Conservation (phyloP, 2,888 invertebrate species). For the Leptopilina syphax region DNA sequence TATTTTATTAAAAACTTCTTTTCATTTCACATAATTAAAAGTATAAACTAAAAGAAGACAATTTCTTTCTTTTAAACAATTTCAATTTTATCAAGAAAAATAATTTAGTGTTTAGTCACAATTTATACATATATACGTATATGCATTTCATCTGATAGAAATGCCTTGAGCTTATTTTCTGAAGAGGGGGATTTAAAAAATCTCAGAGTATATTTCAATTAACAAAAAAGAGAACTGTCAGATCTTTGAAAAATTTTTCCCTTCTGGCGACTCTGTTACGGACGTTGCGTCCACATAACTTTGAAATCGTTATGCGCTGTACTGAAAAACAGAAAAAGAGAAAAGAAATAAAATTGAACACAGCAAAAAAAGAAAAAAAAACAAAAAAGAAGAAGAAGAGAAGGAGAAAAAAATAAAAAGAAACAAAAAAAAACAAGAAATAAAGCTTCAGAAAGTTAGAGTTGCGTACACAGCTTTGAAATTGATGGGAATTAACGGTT, state of each 20-base stretch:
- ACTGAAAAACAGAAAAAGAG: not conserved
- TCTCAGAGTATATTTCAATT: not conserved
- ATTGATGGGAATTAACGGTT: constrained; percentile 49
- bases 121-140: no score
- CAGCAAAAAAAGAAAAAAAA: no score
- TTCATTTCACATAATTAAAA: no score
- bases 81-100: no score
- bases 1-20: no score
- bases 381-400: not conserved
- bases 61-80: no score
- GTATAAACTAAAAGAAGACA: no score
- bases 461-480: constrained; percentile 39
- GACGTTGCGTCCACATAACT: constrained; percentile 39
- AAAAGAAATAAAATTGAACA: not conserved
- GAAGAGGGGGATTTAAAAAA: not conserved
- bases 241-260: not conserved
- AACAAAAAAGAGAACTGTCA: not conserved
- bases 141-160: no score
- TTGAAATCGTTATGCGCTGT: constrained; percentile 38
- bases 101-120: no score
- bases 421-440: constrained; percentile 15
- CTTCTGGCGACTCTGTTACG: constrained; percentile 22
- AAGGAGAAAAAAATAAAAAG: not conserved
- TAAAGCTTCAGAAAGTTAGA: not conserved
- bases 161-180: no score